Evolutionary conservation across 2,113 vertebrate genomes (phyloP), one percentile per base, ranked within the genome.

Genomic region (Cacatua alba): DNA sequence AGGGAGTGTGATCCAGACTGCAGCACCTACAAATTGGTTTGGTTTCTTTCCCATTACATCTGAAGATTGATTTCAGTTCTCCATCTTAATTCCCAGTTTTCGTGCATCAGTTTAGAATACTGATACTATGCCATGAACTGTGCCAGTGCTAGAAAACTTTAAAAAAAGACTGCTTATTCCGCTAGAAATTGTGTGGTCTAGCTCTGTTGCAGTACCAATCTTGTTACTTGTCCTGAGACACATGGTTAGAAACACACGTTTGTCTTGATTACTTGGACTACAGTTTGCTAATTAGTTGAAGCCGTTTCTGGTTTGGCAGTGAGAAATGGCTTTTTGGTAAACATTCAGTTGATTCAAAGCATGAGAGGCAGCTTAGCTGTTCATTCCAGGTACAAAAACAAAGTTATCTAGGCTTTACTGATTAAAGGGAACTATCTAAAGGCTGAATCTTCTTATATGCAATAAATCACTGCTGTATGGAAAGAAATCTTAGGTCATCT

Each of bases 341-440:
- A 23, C 4, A 8, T 67, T 76, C n/a, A 21, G 37, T 39, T 80
- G 78, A 81, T 39, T 86, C 69, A 94, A 75, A 95, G 53, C 52
- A 7, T 62, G 62, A 44, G 83, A 91, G 65, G 43, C 52, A 84
- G 44, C 39, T 87, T 82, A 82, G 91, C 70, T 87, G 44, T 76
- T 95, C 39, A 63, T 31, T 82, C 82, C 62, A 37, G 57, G 48
- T 95, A 89, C 41, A 82, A 95, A 91, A 64, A 0, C 33, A 62
- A 41, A 71, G 65, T 82, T 96, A 82, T 79, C 57, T 85, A 62
- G 65, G 62, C 62, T 48, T 65, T 92, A 41, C 74, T 94, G 84
- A 94, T 96, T 82, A 95, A 96, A 91, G 90, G 44, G 80, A 91
- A 65, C 57, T 72, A 82, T 95, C 88, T 77, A 19, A 18, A 35